Percentiles rank a stretch among this genome's conserved stretches.
Evolutionary conservation across 1,140 invertebrate genomes (phyloP).

Genomic region (Caenorhabditis latens): DNA sequence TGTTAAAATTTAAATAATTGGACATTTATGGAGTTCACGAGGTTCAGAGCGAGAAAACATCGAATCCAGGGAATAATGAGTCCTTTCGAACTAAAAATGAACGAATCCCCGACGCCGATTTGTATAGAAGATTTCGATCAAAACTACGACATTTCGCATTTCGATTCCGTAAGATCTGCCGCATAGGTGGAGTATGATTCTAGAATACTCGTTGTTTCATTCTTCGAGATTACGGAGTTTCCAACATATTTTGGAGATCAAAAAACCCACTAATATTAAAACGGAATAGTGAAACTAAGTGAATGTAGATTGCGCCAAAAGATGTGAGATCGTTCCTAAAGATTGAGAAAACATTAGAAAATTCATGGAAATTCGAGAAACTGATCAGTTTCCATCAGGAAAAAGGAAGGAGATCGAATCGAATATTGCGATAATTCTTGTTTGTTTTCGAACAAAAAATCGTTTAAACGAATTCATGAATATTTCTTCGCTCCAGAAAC

Average conservation of each 20-base stretch:
- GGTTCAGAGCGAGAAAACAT: no score
- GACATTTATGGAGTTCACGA: no score
- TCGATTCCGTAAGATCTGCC: neutral
- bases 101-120: no score
- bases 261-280: constrained; percentile 10
- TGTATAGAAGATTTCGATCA: neutral
- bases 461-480: neutral
- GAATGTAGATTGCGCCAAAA: constrained; percentile 24
- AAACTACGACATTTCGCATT: neutral
- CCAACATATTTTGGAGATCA: neutral
- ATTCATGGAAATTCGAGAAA: neutral
- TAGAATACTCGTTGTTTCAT: neutral
- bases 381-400: neutral
- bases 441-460: neutral
- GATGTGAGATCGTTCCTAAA: neutral
- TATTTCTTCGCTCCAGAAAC: neutral
- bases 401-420: neutral
- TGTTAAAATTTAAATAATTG: no score
- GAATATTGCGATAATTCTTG: neutral
- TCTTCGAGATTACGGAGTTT: neutral
- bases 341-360: neutral
- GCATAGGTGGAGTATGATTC: neutral
- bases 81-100: no score
- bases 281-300: constrained; percentile 23
- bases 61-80: no score